A percentile compares a stretch with the other conserved stretches of the same genome.
Conservation (phyloP, 2,797 vertebrate species). For the Melopsittacus undulatus region DNA sequence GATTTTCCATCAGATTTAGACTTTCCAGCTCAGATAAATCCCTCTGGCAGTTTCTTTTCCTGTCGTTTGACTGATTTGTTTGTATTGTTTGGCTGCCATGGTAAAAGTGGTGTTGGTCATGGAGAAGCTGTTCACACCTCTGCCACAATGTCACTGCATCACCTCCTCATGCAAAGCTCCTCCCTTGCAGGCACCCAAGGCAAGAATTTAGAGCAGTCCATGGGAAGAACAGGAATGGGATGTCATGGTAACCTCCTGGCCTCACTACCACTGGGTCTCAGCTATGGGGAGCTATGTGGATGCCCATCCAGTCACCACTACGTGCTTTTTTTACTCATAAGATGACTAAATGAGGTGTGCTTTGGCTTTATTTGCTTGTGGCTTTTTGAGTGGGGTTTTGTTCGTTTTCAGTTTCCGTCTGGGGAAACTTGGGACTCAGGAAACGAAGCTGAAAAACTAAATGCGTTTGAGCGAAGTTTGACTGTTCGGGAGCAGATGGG, state of each 20-base stretch:
- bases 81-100: not conserved
- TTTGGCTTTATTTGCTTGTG: not conserved
- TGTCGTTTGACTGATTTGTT: not conserved
- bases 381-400: not conserved
- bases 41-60: not conserved
- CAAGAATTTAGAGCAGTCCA: not conserved
- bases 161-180: not conserved
- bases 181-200: not conserved
- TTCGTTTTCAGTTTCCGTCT: not conserved
- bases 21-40: not conserved
- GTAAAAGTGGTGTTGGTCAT: not conserved
- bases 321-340: not conserved
- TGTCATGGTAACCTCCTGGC: not conserved
- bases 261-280: not conserved
- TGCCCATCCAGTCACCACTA: not conserved
- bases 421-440: not conserved
- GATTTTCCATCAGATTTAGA: not conserved
- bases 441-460: not conserved
- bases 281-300: not conserved
- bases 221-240: not conserved
- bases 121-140: not conserved
- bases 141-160: not conserved
- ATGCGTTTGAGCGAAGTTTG: fast-evolving
- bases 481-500: not conserved
- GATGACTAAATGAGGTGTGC: not conserved